Conservation (phyloP, 37 sponge, comb jelly and placozoan genomes). For the Geodia barretti region DNA sequence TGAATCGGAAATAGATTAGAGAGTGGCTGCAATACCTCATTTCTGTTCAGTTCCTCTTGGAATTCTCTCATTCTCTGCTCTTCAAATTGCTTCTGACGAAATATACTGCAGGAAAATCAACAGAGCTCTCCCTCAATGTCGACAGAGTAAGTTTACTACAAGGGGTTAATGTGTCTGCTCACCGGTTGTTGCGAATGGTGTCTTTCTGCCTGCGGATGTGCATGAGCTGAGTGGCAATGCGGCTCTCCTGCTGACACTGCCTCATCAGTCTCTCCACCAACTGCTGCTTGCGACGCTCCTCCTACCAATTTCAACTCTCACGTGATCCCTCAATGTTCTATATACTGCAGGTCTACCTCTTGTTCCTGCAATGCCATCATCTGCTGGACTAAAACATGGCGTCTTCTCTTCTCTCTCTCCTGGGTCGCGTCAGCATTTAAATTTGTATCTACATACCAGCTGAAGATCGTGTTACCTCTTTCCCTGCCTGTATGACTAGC, state of each 20-base stretch:
- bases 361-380: slow-evolving; percentile 56
- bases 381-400: slow-evolving; percentile 81
- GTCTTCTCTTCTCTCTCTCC: slow-evolving; percentile 87
- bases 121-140: no score
- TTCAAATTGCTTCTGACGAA: slow-evolving; percentile 81
- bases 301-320: no score
- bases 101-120: slow-evolving; percentile 26
- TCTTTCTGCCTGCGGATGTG: slow-evolving; percentile 89
- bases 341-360: slow-evolving; percentile 60
- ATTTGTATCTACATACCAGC: no score
- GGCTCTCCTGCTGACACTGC: slow-evolving; percentile 91
- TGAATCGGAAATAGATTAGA: background rate
- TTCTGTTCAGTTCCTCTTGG: slow-evolving; percentile 77
- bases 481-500: slow-evolving; percentile 48
- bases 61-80: slow-evolving; percentile 81
- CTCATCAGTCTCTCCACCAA: slow-evolving; percentile 85
- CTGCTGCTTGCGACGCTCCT: slow-evolving; percentile 67
- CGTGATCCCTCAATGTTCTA: no score
- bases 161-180: no score
- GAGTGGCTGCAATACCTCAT: slow-evolving; percentile 54
- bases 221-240: slow-evolving; percentile 93
- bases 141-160: no score
- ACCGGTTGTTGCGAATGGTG: slow-evolving; percentile 79
- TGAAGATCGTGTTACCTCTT: slow-evolving; percentile 39
- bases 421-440: no score